phyloP scores from a whole-genome alignment of 2,113 vertebrate species.

The Bos taurus region ARS-UCD2.0 NC_037333.1:21748001-21748500 shows the following conservation, averaged over 20 bases:
- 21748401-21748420: not conserved
- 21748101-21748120: too few species aligned
- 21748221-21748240: not conserved
- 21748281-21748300: not conserved
- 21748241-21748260: not conserved
- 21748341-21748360: not conserved
- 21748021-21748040: not conserved
- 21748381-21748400: not conserved
- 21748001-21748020: not conserved
- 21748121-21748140: too few species aligned
- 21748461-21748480: not conserved
- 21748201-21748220: not conserved
- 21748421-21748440: not conserved
- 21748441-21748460: not conserved
- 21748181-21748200: not conserved
- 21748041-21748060: too few species aligned
- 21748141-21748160: too few species aligned
- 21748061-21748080: too few species aligned
- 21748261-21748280: not conserved
- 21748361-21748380: not conserved
- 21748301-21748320: not conserved
- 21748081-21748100: too few species aligned
- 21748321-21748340: not conserved
- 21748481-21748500: not conserved
- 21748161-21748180: too few species aligned